phyloP scores from a whole-genome alignment of 2,888 invertebrate species.

The Monoplex corrugatus region DNA sequence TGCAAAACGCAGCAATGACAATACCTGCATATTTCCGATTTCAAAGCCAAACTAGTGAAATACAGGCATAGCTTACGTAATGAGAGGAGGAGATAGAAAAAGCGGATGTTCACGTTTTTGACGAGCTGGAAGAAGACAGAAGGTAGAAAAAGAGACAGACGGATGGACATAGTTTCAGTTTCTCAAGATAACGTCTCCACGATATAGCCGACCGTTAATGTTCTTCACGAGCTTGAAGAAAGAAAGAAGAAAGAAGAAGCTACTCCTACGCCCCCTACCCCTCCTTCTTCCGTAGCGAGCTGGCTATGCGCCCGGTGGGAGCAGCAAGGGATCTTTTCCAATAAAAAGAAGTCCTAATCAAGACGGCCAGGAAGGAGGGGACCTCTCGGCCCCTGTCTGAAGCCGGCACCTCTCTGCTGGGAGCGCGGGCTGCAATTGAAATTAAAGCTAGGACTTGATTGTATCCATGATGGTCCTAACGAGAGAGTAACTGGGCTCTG shows the following conservation, averaged over 20 bases:
- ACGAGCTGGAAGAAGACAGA: not conserved
- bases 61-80: not conserved
- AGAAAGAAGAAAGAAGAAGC: not conserved
- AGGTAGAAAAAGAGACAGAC: not conserved
- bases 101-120: too few species aligned
- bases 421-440: conserved; percentile 43
- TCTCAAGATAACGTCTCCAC: not conserved
- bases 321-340: conserved; percentile 47
- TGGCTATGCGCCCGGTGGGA: conserved; percentile 32
- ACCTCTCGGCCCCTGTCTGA: conserved; percentile 33
- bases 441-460: conserved; percentile 51
- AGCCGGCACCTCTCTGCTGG: conserved; percentile 3
- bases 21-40: too few species aligned
- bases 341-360: conserved; percentile 47
- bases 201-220: too few species aligned
- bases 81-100: not conserved
- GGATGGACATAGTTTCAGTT: not conserved
- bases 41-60: too few species aligned
- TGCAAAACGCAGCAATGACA: too few species aligned
- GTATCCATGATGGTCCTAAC: conserved; percentile 47
- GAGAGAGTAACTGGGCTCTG: conserved; percentile 50
- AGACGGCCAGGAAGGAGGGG: conserved; percentile 33
- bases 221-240: too few species aligned
- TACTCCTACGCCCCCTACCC: not conserved
- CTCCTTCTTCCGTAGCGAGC: not conserved